Conservation (phyloP, 2,113 vertebrate species). For the Leptodactylus fuscus region DNA sequence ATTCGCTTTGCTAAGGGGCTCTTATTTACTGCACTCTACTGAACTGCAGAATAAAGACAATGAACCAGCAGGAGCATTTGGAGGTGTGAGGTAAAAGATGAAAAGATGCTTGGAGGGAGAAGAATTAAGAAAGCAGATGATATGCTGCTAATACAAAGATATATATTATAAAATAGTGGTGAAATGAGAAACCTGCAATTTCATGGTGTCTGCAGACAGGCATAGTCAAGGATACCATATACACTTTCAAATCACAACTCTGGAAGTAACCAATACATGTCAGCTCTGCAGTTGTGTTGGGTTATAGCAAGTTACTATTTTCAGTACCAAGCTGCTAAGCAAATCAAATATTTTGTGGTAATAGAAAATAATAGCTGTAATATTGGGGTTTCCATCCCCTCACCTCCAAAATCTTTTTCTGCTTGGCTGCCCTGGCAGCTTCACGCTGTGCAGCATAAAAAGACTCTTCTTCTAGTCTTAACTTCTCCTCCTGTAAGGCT, state of each 20-base stretch:
- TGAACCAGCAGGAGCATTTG: no score
- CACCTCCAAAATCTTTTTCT: conserved; percentile 95
- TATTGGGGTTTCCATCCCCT: conserved; percentile 80
- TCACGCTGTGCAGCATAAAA: conserved; percentile 92
- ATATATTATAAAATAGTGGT: no score
- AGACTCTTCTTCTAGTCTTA: conserved; percentile 99
- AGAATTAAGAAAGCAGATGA: no score
- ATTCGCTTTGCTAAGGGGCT: no score
- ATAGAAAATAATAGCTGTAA: neutral
- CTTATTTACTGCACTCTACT: no score
- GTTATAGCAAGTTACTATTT: neutral
- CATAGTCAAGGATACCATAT: neutral
- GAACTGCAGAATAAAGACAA: no score
- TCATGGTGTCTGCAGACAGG: no score
- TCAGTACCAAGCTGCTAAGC: neutral
- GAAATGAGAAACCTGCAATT: no score
- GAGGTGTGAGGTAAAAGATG: no score
- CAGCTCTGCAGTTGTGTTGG: neutral
- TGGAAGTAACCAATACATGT: neutral
- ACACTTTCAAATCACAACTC: neutral
- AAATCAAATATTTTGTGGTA: neutral
- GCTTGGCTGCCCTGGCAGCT: conserved; percentile 94
- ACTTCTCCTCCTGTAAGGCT: conserved; percentile 98
- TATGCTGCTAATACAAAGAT: no score
- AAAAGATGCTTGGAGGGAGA: no score